Base-by-base conservation (phyloP, 2,888 invertebrate genomes). In the Elegia similella region DNA sequence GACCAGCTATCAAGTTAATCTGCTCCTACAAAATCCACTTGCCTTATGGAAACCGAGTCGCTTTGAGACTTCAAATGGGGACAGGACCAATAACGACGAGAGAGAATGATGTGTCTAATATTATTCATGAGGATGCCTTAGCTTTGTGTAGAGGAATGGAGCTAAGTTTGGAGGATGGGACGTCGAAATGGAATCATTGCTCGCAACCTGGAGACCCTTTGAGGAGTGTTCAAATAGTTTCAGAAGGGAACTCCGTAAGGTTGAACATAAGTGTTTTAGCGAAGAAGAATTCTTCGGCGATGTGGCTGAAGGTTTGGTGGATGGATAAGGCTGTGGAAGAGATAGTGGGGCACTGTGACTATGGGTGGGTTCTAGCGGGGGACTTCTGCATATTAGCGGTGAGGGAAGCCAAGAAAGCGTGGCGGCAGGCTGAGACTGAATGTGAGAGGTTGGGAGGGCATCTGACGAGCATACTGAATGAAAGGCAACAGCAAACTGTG, bases 21-120 rank as follows among this genome's bases (percentile, higher is more conserved):
- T 95, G 95, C 79, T 94, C 94, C 23, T 95, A 95, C 78, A 91
- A 92, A 66, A 94, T 95, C 55, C 94, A 94, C 72, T 79, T 95
- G 67, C 95, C 95, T 1, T 95, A 94, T 72, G 95, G 95, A 2
- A 94, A 95, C 78, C 86, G 93, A 60, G 93, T 95, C 8, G 93
- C 94, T n/a, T 68, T 94, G 59, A 89, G 92, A n/a, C 80, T 94
- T 13, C 92, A 93, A 78, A 92, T 93, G 89, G 93, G 93, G 59
- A 84, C 89, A 13, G 90, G 86, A 48, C 78, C 86, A 59, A 82
- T 82, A 71, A 63, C 73, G 42, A 67, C 72, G 30, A 84, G 78
- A 62, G 81, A 82, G 46, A 80, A 84, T 12, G 86, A 85, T 23
- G 62, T 78, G 29, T 80, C 84, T 0, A 86, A 84, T 62, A 81